phyloP scores from a whole-genome alignment of 2,113 vertebrate genomes.

The Corythornis vintsioides region DNA sequence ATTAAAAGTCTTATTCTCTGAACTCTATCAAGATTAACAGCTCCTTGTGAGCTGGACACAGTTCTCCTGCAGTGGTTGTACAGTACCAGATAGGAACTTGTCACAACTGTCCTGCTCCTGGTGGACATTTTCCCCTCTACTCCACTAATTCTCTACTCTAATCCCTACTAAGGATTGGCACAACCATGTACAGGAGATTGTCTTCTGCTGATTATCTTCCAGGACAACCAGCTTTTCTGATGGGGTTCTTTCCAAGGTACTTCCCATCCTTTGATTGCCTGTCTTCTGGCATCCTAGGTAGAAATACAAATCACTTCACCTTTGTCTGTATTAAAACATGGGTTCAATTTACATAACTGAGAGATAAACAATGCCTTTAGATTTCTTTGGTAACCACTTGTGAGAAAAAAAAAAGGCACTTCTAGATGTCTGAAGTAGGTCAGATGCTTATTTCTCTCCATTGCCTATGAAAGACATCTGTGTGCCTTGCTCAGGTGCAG shows the following conservation, averaged over 20 bases:
- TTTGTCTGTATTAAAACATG: background rate
- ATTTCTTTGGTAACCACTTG: background rate
- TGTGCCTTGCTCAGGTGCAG: background rate
- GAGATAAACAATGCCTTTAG: background rate
- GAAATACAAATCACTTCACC: background rate
- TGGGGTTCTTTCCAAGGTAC: background rate
- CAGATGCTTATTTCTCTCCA: background rate
- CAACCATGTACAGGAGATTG: background rate
- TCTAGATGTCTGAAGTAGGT: background rate
- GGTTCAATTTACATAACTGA: background rate
- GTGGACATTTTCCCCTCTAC: background rate
- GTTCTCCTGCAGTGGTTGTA: background rate
- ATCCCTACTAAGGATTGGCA: background rate
- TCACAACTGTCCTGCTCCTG: background rate
- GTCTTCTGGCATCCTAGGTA: background rate
- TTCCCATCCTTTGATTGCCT: background rate
- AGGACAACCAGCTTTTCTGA: background rate
- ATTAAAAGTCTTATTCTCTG: background rate
- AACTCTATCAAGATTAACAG: background rate
- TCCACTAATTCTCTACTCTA: background rate
- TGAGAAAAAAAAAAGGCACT: background rate
- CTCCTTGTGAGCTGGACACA: background rate
- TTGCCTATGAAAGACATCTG: constrained; percentile 34
- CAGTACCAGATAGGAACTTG: background rate
- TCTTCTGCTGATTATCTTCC: background rate